Percentiles rank a stretch among this genome's conserved stretches.
Evolutionary conservation across 1,140 invertebrate species (phyloP).

Genomic region (Antheraea mylitta): DNA sequence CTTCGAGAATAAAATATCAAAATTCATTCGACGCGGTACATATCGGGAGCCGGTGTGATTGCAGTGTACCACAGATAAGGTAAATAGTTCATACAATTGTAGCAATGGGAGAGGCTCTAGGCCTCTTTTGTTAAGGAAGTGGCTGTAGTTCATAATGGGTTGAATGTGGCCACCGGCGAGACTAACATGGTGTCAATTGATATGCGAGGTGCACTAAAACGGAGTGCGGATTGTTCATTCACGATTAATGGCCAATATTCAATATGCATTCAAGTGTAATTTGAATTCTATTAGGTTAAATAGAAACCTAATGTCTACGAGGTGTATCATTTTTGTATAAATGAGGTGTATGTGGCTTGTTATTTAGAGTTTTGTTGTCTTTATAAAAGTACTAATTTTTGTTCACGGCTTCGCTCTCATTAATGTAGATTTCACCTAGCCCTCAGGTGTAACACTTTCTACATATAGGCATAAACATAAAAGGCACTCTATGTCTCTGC

Average conservation of each 20-base stretch:
- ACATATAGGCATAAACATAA: too few relatives aligned
- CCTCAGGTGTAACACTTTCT: too few relatives aligned
- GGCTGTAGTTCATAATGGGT: constrained; percentile 50
- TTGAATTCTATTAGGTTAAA: background rate
- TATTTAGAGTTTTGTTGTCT: too few relatives aligned
- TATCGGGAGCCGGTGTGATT: constrained; percentile 59
- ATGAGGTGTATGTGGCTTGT: too few relatives aligned
- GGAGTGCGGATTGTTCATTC: constrained; percentile 9
- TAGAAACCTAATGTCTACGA: background rate
- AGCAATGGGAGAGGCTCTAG: constrained; percentile 58
- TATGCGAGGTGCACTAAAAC: constrained; percentile 37
- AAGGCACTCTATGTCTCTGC: too few relatives aligned
- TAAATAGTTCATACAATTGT: constrained; percentile 78
- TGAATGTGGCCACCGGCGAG: constrained; percentile 50
- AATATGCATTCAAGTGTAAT: background rate
- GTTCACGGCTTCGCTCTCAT: too few relatives aligned
- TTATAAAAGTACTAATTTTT: too few relatives aligned
- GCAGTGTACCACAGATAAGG: constrained; percentile 65
- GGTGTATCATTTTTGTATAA: background rate
- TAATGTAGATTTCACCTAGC: too few relatives aligned
- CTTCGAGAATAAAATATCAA: constrained; percentile 44
- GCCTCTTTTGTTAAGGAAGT: constrained; percentile 73
- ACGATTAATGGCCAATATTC: background rate
- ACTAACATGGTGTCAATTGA: constrained; percentile 71
- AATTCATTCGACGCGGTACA: constrained; percentile 22